These are phyloP conservation scores for Cydia amplana DNA, from an alignment of 1,140 invertebrate genomes.

Conservation along the genomic window DNA sequence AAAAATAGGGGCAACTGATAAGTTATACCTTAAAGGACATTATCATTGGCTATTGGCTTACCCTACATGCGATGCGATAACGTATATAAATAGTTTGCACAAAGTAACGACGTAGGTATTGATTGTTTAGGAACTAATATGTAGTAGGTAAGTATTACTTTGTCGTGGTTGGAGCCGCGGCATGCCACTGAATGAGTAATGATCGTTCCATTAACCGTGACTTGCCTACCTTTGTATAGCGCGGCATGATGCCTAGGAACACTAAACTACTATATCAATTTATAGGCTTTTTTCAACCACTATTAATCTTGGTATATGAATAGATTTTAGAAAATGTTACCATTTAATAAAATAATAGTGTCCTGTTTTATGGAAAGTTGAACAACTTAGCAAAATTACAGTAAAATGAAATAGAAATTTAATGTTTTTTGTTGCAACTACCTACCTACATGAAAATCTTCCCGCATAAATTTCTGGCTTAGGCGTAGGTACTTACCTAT, in stretches of 20 bases:
- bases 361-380: too few relatives aligned
- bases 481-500: too few relatives aligned
- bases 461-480: too few relatives aligned
- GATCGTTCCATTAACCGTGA: not conserved
- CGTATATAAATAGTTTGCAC: not conserved
- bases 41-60: too few relatives aligned
- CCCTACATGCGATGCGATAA: too few relatives aligned
- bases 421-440: too few relatives aligned
- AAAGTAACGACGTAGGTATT: constrained; percentile 1
- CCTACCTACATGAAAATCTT: too few relatives aligned
- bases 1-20: too few relatives aligned
- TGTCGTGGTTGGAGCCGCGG: not conserved
- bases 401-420: too few relatives aligned
- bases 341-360: too few relatives aligned
- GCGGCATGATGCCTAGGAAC: not conserved
- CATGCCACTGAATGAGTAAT: constrained; percentile 11
- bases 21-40: too few relatives aligned
- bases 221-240: constrained; percentile 5
- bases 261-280: not conserved
- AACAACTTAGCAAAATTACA: too few relatives aligned
- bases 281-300: not conserved
- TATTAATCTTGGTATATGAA: not conserved
- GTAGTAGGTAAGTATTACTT: not conserved
- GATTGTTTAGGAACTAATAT: not conserved
- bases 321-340: not conserved